A percentile compares a stretch with the other conserved stretches of the same genome.
phyloP scores from a whole-genome alignment of 1,140 invertebrate genomes.

The Heliothis virescens region DNA sequence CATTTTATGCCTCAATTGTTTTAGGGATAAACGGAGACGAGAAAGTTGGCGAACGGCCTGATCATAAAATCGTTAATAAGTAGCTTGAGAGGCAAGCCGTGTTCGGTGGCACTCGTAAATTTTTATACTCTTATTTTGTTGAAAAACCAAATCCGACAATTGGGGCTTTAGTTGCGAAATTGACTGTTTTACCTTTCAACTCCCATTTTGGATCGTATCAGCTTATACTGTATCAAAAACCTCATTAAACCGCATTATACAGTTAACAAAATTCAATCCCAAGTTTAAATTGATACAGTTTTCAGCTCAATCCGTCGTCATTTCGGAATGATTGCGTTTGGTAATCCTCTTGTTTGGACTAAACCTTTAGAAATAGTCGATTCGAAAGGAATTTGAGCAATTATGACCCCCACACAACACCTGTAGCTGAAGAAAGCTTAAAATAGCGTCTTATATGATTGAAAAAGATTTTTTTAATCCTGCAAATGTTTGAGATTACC shows the following conservation, averaged over 20 bases:
- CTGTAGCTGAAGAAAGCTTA: not conserved
- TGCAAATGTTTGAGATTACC: not conserved
- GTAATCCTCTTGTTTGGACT: not conserved
- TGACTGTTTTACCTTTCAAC: not conserved
- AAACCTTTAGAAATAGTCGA: not conserved
- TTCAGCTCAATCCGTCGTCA: slow-evolving; percentile 12
- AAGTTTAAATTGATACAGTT: slow-evolving; percentile 16
- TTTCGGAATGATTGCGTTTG: not conserved
- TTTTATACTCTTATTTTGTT: slow-evolving; percentile 16
- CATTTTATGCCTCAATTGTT: slow-evolving; percentile 35
- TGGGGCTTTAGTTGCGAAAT: slow-evolving; percentile 4
- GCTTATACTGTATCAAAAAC: not conserved
- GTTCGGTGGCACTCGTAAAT: slow-evolving; percentile 33
- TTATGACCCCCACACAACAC: not conserved
- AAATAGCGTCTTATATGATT: not conserved
- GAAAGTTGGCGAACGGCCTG: not conserved
- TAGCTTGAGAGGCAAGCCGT: slow-evolving; percentile 2
- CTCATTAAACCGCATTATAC: not conserved
- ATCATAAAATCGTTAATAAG: slow-evolving; percentile 26
- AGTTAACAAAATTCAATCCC: slow-evolving; percentile 9
- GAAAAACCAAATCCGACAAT: slow-evolving; percentile 13
- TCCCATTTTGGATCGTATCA: not conserved
- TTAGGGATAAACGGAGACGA: slow-evolving; percentile 14
- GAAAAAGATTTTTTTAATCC: not conserved
- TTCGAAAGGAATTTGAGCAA: slow-evolving; percentile 4